These are phyloP conservation scores for Lamellibrachia satsuma DNA, from an alignment of 2,888 invertebrate genomes.

Conservation along the genomic window DNA sequence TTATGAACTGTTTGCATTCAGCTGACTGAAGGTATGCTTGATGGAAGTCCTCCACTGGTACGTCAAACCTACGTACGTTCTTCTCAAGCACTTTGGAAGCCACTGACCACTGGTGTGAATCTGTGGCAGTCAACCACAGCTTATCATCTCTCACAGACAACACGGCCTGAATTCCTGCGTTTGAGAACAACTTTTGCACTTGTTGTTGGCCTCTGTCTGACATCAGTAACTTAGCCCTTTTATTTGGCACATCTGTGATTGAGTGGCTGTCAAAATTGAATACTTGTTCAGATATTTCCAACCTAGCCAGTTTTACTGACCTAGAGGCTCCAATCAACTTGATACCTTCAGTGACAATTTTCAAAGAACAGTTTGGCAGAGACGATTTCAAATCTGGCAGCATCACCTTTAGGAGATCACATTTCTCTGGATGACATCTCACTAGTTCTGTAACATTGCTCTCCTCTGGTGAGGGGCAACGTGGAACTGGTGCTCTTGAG, in stretches of 20 bases:
- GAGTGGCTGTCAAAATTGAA: background rate
- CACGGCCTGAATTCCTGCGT: background rate
- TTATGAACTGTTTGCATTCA: background rate
- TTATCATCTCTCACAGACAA: background rate
- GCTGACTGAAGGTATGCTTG: background rate
- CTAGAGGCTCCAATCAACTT: background rate
- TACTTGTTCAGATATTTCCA: background rate
- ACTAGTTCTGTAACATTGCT: background rate
- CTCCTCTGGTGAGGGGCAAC: background rate
- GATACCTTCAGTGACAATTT: background rate
- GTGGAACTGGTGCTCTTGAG: background rate
- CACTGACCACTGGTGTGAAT: background rate
- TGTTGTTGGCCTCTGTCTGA: background rate
- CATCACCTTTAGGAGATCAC: background rate
- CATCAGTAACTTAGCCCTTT: background rate
- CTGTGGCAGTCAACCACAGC: background rate
- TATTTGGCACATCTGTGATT: too few species aligned
- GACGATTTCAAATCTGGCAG: background rate
- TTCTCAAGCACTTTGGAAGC: background rate
- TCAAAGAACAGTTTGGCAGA: background rate
- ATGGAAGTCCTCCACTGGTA: background rate
- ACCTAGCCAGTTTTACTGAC: background rate
- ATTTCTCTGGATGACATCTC: background rate
- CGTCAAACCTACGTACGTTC: background rate
- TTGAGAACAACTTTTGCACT: background rate